A percentile compares a stretch with the other conserved stretches of the same genome.
These are phyloP conservation scores for Mesembrinibis cayennensis DNA, from an alignment of 2,113 vertebrate genomes.

Conservation along the genomic window DNA sequence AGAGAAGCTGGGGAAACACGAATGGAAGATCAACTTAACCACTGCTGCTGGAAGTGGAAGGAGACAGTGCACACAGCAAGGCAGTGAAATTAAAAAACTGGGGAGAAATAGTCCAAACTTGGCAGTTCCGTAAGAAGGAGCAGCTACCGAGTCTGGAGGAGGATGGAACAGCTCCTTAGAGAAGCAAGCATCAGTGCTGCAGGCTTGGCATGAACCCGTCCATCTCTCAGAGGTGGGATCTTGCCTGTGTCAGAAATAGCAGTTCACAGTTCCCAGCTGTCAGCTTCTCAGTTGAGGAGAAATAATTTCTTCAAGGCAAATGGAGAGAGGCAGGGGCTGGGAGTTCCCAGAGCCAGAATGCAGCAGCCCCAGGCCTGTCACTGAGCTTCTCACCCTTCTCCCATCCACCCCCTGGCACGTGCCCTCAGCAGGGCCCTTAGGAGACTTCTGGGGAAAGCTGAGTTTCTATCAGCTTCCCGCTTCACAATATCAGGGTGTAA, in stretches of 20 bases:
- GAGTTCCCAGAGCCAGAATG: background rate
- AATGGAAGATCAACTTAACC: background rate
- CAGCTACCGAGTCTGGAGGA: background rate
- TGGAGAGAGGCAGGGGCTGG: background rate
- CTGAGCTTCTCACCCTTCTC: background rate
- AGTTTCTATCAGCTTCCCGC: background rate
- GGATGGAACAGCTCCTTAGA: background rate
- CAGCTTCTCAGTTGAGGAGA: background rate
- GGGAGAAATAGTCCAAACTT: background rate
- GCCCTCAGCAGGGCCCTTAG: background rate
- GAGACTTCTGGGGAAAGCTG: background rate
- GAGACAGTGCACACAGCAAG: background rate
- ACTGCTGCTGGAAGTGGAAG: background rate
- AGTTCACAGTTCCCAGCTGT: background rate
- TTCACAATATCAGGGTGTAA: background rate
- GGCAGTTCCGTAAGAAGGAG: background rate
- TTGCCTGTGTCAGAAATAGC: background rate
- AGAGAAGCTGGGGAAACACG: constrained; percentile 79
- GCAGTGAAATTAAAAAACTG: background rate
- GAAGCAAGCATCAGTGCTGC: background rate
- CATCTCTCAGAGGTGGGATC: background rate
- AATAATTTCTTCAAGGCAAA: background rate
- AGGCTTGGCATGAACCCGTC: background rate
- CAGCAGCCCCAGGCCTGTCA: background rate
- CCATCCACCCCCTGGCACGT: background rate